Evolutionary conservation across 1,140 invertebrate genomes (phyloP), one percentile per base, ranked within the genome.

Genomic region (Sminthurides bifidus): DNA sequence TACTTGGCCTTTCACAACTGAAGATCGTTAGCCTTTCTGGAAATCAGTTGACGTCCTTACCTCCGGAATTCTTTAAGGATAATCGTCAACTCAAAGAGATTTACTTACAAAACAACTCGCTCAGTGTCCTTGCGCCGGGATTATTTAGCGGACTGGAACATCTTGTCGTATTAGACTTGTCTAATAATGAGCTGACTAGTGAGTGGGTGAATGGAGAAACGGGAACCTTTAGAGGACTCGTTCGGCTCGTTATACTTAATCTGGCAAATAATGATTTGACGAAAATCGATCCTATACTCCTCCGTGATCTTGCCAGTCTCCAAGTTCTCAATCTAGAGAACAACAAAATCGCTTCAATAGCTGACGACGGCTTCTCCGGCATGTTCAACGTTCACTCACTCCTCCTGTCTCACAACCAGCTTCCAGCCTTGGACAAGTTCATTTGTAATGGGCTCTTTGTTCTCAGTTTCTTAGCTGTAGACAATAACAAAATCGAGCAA

Each of bases 131-230:
- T 3, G 85, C 87, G 21, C 86, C 87, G 0, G 87, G 87, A 1
- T 72, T 92, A 35, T 91, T 92, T 68, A 79, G 79, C 63, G 84
- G 86, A 52, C 72, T 94, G 17, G 78, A 81, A 3, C 84, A 88
- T 68, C 70, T 96, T 24, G 70, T 85, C 52, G 79, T 87, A 26
- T 72, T 95, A 8, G 87, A 94, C 69, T 71, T 92, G 58, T 85
- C 87, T 21, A 78, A 81, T 56, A 95, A 96, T 67, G 81, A 87
- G 68, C 73, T 95, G 27, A 85, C 84, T 30, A 80, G 80, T 40
- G 85, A 86, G 67, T 93, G 84, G 89, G 83, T 88, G 33, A 89
- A 87, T 67, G 79, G 82, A 1, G 86, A 84, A 4, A 91, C 87
- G 3, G n/a, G n/a, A n/a, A 49, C 30, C 3, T 91, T 93, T 71